These are phyloP conservation scores for Cydia pomonella DNA, from an alignment of 1,140 invertebrate species.

Conservation along the genomic window DNA sequence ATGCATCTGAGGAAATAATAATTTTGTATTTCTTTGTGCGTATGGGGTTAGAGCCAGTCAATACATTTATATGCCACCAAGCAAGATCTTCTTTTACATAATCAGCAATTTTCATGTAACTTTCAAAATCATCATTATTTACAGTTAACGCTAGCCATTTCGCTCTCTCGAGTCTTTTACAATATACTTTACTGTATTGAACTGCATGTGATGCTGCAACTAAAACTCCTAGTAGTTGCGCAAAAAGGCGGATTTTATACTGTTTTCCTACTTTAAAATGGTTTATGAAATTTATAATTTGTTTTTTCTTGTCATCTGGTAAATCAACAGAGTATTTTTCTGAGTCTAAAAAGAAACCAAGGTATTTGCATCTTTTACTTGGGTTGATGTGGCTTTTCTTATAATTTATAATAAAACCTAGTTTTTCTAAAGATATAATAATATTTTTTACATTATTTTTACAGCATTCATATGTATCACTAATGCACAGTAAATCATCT, in stretches of 20 bases:
- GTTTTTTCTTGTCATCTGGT: slow-evolving; percentile 22
- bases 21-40: no score
- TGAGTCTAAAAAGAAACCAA: no score
- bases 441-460: no score
- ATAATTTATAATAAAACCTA: no score
- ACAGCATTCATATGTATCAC: slow-evolving; percentile 23
- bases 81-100: slow-evolving; percentile 24
- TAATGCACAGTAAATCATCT: slow-evolving; percentile 32
- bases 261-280: slow-evolving; percentile 22
- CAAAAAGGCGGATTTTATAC: slow-evolving; percentile 25
- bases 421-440: no score
- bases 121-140: slow-evolving; percentile 27
- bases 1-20: slow-evolving; percentile 32
- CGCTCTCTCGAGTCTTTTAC: slow-evolving; percentile 19
- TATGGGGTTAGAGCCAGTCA: slow-evolving; percentile 11
- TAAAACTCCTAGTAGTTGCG: slow-evolving; percentile 21
- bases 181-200: slow-evolving; percentile 11
- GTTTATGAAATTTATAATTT: slow-evolving; percentile 29
- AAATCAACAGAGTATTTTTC: slow-evolving; percentile 28
- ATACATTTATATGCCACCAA: slow-evolving; percentile 31
- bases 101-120: slow-evolving; percentile 5
- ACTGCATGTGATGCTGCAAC: slow-evolving; percentile 20
- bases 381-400: no score
- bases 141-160: slow-evolving; percentile 20
- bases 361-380: no score